Conservation (phyloP, 1,140 invertebrate species). For the Bilobella aurantiaca region DNA sequence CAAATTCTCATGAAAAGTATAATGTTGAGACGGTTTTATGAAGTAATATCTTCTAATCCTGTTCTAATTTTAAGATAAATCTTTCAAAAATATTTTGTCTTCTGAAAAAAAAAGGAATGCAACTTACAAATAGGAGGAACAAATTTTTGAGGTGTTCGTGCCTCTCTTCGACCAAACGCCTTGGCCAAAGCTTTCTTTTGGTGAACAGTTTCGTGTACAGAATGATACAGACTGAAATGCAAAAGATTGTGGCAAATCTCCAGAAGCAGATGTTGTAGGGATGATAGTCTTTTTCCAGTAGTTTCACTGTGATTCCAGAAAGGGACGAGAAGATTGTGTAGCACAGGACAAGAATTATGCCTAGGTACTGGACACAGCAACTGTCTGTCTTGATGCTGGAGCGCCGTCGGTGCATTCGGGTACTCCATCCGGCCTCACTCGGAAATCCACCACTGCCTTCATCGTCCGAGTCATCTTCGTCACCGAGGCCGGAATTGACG, state of each 20-base stretch:
- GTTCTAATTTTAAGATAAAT: too few relatives aligned
- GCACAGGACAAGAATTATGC: not conserved
- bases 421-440: not conserved
- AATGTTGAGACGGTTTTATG: too few relatives aligned
- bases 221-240: not conserved
- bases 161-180: not conserved
- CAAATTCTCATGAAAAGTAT: too few relatives aligned
- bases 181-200: not conserved
- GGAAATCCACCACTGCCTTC: not conserved
- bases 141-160: conserved; percentile 6
- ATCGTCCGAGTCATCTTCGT: not conserved
- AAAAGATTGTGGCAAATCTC: not conserved
- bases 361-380: not conserved
- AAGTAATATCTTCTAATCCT: too few relatives aligned
- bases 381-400: not conserved
- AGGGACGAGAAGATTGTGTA: conserved; percentile 4
- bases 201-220: not conserved
- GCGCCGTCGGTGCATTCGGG: not conserved
- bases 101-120: not conserved
- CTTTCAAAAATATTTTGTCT: not conserved
- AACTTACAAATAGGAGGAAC: not conserved
- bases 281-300: conserved; percentile 8
- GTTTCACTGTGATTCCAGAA: conserved; percentile 10
- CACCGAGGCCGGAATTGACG: not conserved
- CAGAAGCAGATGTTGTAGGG: conserved; percentile 13